Percentiles rank a stretch among this genome's conserved stretches.
phyloP scores from a whole-genome alignment of 2,888 invertebrate genomes.

The Nemoura dubitans region DNA sequence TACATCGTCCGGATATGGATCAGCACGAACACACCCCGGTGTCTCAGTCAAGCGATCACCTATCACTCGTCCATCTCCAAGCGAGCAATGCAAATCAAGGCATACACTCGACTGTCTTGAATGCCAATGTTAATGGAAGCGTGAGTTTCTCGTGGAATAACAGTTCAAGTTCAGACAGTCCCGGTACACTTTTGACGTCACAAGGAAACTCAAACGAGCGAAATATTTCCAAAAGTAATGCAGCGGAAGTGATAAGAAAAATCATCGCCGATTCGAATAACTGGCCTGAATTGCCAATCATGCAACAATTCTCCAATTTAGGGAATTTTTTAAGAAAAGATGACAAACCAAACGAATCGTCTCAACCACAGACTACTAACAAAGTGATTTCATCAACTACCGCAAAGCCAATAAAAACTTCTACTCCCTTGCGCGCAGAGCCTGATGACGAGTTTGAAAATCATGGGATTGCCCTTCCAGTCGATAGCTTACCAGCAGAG shows the following conservation, averaged over 20 bases:
- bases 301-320: conserved; percentile 53
- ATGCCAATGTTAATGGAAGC: conserved; percentile 7
- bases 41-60: conserved; percentile 22
- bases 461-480: conserved; percentile 27
- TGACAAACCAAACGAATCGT: not conserved
- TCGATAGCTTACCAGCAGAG: conserved; percentile 10
- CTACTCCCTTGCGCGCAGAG: conserved; percentile 55
- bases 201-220: conserved; percentile 8
- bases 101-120: not conserved
- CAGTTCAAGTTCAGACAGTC: not conserved
- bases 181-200: not conserved
- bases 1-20: not conserved
- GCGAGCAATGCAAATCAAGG: not conserved
- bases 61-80: conserved; percentile 4
- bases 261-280: conserved; percentile 43
- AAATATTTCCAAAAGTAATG: conserved; percentile 16
- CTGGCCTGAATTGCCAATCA: conserved; percentile 53
- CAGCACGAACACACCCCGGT: not conserved
- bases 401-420: conserved; percentile 57
- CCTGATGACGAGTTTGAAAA: conserved; percentile 14
- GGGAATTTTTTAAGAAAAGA: conserved; percentile 49
- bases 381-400: conserved; percentile 26
- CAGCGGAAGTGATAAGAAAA: conserved; percentile 36
- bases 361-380: not conserved
- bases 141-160: not conserved